phyloP scores from a whole-genome alignment of 2,888 invertebrate genomes.

The Erebia ligea region DNA sequence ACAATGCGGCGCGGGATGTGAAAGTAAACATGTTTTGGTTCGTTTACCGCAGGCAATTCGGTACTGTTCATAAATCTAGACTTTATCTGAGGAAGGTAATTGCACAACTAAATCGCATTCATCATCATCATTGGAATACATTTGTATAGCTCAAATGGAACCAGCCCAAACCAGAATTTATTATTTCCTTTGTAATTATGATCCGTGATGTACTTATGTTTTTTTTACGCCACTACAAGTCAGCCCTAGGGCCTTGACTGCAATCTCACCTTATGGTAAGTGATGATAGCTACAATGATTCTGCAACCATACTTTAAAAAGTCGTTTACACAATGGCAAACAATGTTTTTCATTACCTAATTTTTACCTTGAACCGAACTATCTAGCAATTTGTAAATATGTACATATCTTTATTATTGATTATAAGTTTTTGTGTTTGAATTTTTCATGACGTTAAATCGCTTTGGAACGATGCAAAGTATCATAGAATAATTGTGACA shows the following conservation, averaged over 20 bases:
- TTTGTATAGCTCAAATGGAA: too few relatives aligned
- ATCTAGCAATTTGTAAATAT: too few relatives aligned
- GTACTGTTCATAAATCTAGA: constrained; percentile 19
- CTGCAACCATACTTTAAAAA: not conserved
- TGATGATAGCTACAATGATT: too few relatives aligned
- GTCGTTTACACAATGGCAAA: not conserved
- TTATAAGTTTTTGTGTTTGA: not conserved
- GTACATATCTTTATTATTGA: too few relatives aligned
- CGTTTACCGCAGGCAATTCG: constrained; percentile 28
- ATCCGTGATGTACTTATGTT: too few relatives aligned
- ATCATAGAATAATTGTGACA: not conserved
- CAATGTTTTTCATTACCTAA: not conserved
- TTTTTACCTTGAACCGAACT: not conserved
- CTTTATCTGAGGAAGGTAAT: not conserved
- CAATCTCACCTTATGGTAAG: too few relatives aligned
- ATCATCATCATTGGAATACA: not conserved
- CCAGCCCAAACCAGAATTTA: too few relatives aligned
- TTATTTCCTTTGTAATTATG: too few relatives aligned
- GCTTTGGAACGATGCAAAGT: not conserved
- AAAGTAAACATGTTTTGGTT: constrained; percentile 37
- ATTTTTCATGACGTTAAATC: not conserved
- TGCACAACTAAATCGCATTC: not conserved
- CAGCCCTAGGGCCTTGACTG: too few relatives aligned
- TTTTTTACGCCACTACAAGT: too few relatives aligned
- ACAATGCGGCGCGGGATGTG: constrained; percentile 33